phyloP scores from a whole-genome alignment of 2,797 vertebrate species.

The Crocidura indochinensis region DNA sequence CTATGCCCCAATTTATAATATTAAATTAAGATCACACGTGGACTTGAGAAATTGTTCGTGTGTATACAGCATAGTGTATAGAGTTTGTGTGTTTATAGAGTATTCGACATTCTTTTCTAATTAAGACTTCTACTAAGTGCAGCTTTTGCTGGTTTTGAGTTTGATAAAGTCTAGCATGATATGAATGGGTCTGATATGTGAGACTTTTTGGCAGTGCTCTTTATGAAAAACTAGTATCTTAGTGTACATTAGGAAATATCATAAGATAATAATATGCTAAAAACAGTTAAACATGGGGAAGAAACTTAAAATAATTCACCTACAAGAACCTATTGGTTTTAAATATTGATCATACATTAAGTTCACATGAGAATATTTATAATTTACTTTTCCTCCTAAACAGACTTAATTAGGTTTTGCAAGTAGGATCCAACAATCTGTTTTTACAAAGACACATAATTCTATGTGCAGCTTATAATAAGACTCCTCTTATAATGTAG shows the following conservation, averaged over 20 bases:
- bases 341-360: not conserved
- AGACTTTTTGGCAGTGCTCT: not conserved
- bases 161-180: not conserved
- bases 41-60: not conserved
- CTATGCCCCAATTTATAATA: not conserved
- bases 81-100: no score
- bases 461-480: not conserved
- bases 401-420: conserved; percentile 20
- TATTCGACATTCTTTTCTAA: not conserved
- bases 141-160: not conserved
- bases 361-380: not conserved
- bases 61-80: no score
- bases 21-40: not conserved
- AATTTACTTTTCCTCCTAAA: not conserved
- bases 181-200: not conserved
- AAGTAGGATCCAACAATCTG: not conserved
- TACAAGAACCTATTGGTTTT: not conserved
- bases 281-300: not conserved
- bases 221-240: no score
- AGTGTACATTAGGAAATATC: no score
- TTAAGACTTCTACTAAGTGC: not conserved
- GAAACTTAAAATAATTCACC: not conserved
- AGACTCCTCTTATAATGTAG: not conserved
- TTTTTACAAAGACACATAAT: conserved; percentile 11
- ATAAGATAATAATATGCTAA: not conserved